phyloP scores from a whole-genome alignment of 2,888 invertebrate species.

The Chrysina gloriosa region DNA sequence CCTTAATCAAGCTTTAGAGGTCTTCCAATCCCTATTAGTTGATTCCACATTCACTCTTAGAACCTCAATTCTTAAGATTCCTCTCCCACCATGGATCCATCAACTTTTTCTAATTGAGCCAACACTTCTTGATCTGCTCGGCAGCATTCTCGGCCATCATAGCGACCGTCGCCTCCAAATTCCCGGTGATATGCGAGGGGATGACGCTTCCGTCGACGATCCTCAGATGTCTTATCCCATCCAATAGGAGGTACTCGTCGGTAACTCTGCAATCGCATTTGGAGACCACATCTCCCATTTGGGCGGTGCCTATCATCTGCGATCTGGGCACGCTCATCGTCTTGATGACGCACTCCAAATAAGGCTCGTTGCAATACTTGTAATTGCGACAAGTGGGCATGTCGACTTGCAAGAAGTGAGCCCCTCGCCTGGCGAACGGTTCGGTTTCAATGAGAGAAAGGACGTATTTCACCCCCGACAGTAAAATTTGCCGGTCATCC shows the following conservation, averaged over 20 bases:
- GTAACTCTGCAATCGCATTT: conserved; percentile 61
- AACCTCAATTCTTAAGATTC: too few species aligned
- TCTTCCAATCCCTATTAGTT: too few species aligned
- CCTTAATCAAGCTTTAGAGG: too few species aligned
- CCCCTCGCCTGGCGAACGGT: conserved; percentile 59
- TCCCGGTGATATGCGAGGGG: conserved; percentile 59
- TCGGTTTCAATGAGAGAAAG: conserved; percentile 61
- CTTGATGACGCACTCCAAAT: conserved; percentile 68
- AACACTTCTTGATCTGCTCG: conserved; percentile 62
- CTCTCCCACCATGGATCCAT: too few species aligned
- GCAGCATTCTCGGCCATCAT: conserved; percentile 70
- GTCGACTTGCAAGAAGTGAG: conserved; percentile 60
- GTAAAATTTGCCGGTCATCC: conserved; percentile 68
- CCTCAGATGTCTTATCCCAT: conserved; percentile 60
- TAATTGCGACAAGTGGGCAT: conserved; percentile 61
- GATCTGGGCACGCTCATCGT: conserved; percentile 44
- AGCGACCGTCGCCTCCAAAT: conserved; percentile 68
- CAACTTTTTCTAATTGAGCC: too few species aligned
- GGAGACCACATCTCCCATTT: conserved; percentile 56
- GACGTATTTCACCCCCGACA: conserved; percentile 67
- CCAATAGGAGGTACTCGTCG: conserved; percentile 62
- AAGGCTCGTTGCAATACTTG: conserved; percentile 62
- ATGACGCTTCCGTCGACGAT: conserved; percentile 66
- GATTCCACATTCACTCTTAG: too few species aligned
- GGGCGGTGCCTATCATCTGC: conserved; percentile 55